Evolutionary conservation across 1,140 invertebrate genomes (phyloP).

Genomic region (Zaprionus kolodkinae): DNA sequence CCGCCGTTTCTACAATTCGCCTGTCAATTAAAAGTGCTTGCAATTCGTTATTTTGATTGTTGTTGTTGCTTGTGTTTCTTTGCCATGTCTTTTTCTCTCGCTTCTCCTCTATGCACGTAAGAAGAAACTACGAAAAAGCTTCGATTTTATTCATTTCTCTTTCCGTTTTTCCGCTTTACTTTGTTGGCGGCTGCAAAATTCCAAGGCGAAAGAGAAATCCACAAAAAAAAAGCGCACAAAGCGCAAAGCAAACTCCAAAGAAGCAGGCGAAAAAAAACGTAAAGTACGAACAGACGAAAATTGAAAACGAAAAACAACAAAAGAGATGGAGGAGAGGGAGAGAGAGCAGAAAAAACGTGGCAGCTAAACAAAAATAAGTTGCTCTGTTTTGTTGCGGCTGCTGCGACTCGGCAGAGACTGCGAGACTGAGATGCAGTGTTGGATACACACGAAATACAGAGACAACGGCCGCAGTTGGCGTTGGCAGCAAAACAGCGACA

Average conservation of each 20-base stretch:
- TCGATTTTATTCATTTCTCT: conserved; percentile 45
- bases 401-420: conserved; percentile 32
- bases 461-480: conserved; percentile 46
- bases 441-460: conserved; percentile 65
- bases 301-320: conserved; percentile 33
- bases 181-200: conserved; percentile 48
- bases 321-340: not conserved
- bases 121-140: conserved; percentile 19
- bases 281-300: conserved; percentile 10
- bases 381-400: conserved; percentile 34
- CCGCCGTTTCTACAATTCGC: conserved; percentile 23
- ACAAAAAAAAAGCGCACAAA: conserved; percentile 39
- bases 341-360: conserved; percentile 60
- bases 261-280: conserved; percentile 38
- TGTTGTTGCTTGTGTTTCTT: conserved; percentile 5
- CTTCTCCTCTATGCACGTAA: conserved; percentile 7
- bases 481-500: conserved; percentile 11
- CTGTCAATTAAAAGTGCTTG: conserved; percentile 50
- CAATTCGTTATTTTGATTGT: conserved; percentile 27
- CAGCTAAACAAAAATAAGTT: conserved; percentile 72
- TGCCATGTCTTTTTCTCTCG: conserved; percentile 11
- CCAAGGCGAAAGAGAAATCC: conserved; percentile 58
- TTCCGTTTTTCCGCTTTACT: conserved; percentile 37
- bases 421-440: conserved; percentile 35
- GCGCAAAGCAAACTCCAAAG: conserved; percentile 41